These are phyloP conservation scores for Listrodromus nycthemerus DNA, from an alignment of 2,888 invertebrate genomes.

Conservation along the genomic window DNA sequence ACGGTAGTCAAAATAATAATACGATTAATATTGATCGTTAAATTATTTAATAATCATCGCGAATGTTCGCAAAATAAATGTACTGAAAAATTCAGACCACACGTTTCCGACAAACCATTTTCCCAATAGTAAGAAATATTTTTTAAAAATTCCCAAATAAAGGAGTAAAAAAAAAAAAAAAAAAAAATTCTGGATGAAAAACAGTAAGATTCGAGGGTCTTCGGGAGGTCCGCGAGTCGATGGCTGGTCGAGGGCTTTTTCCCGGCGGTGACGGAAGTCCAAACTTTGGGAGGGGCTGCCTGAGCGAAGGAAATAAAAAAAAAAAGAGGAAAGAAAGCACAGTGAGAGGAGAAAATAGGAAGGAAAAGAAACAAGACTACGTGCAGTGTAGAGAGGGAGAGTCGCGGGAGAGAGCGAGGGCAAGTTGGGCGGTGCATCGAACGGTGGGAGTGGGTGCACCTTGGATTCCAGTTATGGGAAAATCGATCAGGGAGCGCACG, in stretches of 20 bases:
- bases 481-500: constrained; percentile 77
- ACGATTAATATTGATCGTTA: no score
- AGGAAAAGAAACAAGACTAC: constrained; percentile 63
- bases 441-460: constrained; percentile 69
- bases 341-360: constrained; percentile 25
- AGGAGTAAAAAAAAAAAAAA: no score
- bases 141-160: no score
- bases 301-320: constrained; percentile 39
- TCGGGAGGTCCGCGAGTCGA: neutral
- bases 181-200: neutral
- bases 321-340: constrained; percentile 44
- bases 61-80: constrained; percentile 3
- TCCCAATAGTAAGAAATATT: no score
- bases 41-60: no score
- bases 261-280: constrained; percentile 66
- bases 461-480: constrained; percentile 79
- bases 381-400: constrained; percentile 9
- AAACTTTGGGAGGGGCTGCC: constrained; percentile 62
- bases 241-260: neutral
- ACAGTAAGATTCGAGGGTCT: neutral
- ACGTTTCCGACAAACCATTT: no score
- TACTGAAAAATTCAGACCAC: no score
- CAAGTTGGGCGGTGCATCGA: constrained; percentile 60
- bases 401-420: neutral
- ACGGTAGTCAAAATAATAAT: no score